These are phyloP conservation scores for Rhinichthys osculus DNA, from an alignment of 2,797 vertebrate genomes.

Conservation along the genomic window DNA sequence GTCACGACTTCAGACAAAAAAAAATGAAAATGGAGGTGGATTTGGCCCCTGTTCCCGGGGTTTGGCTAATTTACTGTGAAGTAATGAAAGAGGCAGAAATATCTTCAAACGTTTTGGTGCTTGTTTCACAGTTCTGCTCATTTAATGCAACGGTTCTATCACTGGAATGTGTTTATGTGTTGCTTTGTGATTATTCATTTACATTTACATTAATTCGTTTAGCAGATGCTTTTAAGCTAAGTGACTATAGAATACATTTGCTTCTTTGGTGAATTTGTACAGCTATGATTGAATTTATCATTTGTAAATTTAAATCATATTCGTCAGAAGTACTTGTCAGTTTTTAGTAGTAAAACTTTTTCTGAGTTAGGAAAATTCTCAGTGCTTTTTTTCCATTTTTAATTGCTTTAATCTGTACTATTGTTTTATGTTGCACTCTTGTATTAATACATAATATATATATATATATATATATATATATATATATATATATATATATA, in stretches of 20 bases:
- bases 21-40: slow-evolving; percentile 42
- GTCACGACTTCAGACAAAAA: slow-evolving; percentile 37
- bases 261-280: not conserved
- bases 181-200: not conserved
- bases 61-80: slow-evolving; percentile 47
- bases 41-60: slow-evolving; percentile 37
- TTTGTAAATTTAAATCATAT: not conserved
- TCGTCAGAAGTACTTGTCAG: not conserved
- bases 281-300: not conserved
- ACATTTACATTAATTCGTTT: not conserved
- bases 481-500: too few relatives aligned
- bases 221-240: not conserved
- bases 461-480: too few relatives aligned
- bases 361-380: not conserved
- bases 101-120: slow-evolving; percentile 41
- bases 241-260: not conserved
- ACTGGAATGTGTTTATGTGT: not conserved
- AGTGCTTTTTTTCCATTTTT: not conserved
- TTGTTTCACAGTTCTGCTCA: slow-evolving; percentile 29
- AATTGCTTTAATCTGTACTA: not conserved
- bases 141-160: not conserved
- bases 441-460: not conserved
- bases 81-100: slow-evolving; percentile 54
- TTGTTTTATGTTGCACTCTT: not conserved
- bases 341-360: not conserved